Conservation (phyloP, 2,797 vertebrate species). For the Dermochelys coriacea region DNA sequence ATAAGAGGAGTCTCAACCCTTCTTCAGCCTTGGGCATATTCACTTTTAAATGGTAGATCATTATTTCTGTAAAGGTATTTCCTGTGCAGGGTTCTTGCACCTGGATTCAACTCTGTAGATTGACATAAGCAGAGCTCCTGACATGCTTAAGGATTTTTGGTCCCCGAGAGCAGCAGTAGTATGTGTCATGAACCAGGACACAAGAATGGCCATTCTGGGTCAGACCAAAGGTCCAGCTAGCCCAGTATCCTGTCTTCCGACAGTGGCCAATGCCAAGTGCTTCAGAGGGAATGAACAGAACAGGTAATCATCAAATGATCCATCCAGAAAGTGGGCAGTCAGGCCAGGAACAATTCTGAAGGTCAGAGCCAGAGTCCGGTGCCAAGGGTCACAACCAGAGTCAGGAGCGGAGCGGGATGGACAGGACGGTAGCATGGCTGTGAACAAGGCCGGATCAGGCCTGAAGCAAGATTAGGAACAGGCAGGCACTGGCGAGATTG, state of each 20-base stretch:
- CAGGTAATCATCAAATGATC: too few species aligned
- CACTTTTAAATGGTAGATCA: background rate
- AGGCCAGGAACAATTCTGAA: background rate
- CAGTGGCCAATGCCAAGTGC: too few species aligned
- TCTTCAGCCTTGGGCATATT: background rate
- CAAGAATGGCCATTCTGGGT: too few species aligned
- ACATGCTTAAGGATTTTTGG: background rate
- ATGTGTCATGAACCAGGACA: background rate
- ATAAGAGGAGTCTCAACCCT: background rate
- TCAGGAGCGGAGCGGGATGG: background rate
- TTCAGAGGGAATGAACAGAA: too few species aligned
- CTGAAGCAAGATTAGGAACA: background rate
- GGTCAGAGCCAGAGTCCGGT: background rate
- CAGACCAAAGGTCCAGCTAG: too few species aligned
- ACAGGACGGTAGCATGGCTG: background rate
- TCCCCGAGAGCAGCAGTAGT: background rate
- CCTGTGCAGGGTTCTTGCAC: background rate
- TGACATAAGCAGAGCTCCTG: background rate
- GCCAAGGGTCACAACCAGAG: background rate
- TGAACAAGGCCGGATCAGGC: background rate
- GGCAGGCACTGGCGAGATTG: background rate
- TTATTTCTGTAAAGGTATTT: background rate
- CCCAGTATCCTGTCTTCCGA: too few species aligned
- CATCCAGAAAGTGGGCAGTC: background rate
- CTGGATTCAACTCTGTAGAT: background rate